A percentile compares a stretch with the other conserved stretches of the same genome.
Conservation (phyloP, 2,888 invertebrate species). For the Agrypnus murinus region DNA sequence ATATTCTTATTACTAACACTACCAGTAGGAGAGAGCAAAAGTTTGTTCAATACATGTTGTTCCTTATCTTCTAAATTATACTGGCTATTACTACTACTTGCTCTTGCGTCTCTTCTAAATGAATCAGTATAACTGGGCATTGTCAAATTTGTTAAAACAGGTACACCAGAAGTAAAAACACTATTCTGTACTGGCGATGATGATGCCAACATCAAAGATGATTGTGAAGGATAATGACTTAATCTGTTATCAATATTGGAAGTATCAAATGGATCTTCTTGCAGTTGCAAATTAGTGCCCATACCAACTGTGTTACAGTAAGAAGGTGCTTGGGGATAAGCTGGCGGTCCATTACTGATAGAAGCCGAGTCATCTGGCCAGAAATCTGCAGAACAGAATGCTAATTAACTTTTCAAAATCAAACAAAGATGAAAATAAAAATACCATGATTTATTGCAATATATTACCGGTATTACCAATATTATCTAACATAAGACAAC, state of each 20-base stretch:
- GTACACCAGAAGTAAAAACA: neutral
- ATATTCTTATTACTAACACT: neutral
- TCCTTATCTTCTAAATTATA: slow-evolving; percentile 17
- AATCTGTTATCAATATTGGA: slow-evolving; percentile 63
- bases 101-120: neutral
- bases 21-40: neutral
- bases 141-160: slow-evolving; percentile 18
- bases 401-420: too few relatives aligned
- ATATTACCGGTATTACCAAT: too few relatives aligned
- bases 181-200: slow-evolving; percentile 9
- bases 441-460: too few relatives aligned
- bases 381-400: slow-evolving; percentile 46
- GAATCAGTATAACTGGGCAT: neutral
- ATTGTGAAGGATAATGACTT: neutral
- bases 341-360: slow-evolving; percentile 67
- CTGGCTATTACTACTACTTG: neutral
- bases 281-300: slow-evolving; percentile 48
- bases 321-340: slow-evolving; percentile 67
- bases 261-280: slow-evolving; percentile 82
- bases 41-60: slow-evolving; percentile 8
- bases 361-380: slow-evolving; percentile 49
- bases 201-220: slow-evolving; percentile 10
- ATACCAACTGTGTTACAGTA: slow-evolving; percentile 73
- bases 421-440: too few relatives aligned
- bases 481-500: too few relatives aligned